These are phyloP conservation scores for Proisotoma minuta DNA, from an alignment of 2,888 invertebrate species.

Conservation along the genomic window DNA sequence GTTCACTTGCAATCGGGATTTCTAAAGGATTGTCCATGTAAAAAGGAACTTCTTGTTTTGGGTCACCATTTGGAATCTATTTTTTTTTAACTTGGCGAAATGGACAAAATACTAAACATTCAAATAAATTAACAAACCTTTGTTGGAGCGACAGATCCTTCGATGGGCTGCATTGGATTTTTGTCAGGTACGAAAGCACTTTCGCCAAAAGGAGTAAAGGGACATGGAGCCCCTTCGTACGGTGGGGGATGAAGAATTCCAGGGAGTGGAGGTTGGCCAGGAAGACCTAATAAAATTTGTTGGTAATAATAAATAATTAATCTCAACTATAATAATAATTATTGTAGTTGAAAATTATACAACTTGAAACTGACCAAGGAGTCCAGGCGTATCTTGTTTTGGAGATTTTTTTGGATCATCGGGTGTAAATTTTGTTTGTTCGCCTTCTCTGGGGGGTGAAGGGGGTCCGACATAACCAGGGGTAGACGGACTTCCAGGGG, in stretches of 20 bases:
- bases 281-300: neutral
- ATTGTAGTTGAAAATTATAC: too few species aligned
- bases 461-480: neutral
- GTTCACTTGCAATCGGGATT: neutral
- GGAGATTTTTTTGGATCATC: neutral
- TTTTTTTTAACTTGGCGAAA: too few species aligned
- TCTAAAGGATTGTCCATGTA: neutral
- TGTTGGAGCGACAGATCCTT: neutral
- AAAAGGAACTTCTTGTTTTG: neutral
- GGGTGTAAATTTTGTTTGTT: neutral
- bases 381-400: neutral
- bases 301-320: neutral
- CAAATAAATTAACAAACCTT: too few species aligned
- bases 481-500: neutral
- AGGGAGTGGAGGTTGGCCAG: neutral
- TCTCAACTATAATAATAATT: neutral
- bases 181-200: neutral
- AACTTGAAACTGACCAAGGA: neutral
- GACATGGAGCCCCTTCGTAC: neutral
- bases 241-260: slow-evolving; percentile 1
- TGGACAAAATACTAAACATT: too few species aligned
- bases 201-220: neutral
- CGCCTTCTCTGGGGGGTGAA: neutral
- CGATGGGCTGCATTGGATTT: neutral
- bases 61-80: neutral